Evolutionary conservation across 2,797 vertebrate species (phyloP).

Genomic region (Phalanger gymnotis): DNA sequence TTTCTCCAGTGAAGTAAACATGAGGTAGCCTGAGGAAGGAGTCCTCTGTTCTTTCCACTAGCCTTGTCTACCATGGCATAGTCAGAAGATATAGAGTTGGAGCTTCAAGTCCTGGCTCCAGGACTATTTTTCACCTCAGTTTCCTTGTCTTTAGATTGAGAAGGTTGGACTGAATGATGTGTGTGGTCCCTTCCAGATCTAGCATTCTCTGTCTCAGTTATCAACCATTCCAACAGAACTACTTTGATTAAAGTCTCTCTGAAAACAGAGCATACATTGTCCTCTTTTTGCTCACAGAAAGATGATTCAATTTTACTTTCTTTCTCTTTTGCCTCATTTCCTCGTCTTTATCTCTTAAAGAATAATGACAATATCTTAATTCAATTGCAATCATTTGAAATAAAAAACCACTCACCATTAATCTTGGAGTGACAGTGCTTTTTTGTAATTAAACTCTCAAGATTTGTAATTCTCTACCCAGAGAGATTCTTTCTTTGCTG

Average conservation of each 20-base stretch:
- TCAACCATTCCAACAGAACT: background rate
- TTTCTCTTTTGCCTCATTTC: constrained; percentile 53
- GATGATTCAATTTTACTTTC: background rate
- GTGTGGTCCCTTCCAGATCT: background rate
- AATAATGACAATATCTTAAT: constrained; percentile 70
- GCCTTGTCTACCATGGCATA: background rate
- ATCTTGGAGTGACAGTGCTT: constrained; percentile 70
- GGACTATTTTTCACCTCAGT: background rate
- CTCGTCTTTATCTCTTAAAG: constrained; percentile 67
- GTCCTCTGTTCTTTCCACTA: background rate
- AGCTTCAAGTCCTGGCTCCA: background rate
- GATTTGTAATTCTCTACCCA: constrained; percentile 74
- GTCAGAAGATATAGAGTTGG: background rate
- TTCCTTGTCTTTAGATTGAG: background rate
- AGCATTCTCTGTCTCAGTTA: background rate
- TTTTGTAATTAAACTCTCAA: constrained; percentile 80
- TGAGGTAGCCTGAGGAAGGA: background rate
- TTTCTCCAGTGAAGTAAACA: background rate
- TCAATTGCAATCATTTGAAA: constrained; percentile 70
- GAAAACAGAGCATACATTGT: background rate
- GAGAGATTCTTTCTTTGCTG: constrained; percentile 60
- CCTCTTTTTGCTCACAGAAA: background rate
- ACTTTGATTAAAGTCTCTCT: background rate
- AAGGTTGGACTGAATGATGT: background rate
- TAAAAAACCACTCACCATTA: constrained; percentile 77